These are phyloP conservation scores for Chamaetylas fuelleborni DNA, from an alignment of 2,113 vertebrate species.

Conservation along the genomic window DNA sequence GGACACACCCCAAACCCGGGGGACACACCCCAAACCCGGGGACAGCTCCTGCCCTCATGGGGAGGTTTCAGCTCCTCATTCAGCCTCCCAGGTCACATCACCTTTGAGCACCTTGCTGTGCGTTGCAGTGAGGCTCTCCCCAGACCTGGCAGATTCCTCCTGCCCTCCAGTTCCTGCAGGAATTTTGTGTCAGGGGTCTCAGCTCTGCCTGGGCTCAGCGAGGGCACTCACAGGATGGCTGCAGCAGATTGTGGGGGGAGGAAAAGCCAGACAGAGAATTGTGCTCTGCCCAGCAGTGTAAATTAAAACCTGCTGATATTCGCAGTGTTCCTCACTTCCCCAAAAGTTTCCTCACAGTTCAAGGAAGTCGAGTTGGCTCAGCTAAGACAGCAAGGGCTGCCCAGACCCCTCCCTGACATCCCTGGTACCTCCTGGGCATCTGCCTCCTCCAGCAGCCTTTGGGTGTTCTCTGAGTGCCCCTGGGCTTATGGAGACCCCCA, in stretches of 20 bases:
- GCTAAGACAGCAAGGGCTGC: not conserved
- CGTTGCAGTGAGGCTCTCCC: not conserved
- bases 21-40: not conserved
- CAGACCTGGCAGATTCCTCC: not conserved
- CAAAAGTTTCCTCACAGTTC: not conserved
- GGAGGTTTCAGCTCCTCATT: not conserved
- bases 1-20: no score
- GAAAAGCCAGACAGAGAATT: not conserved
- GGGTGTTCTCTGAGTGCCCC: not conserved
- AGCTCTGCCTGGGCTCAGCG: not conserved
- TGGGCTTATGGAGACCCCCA: not conserved
- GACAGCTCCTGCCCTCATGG: rapidly evolving
- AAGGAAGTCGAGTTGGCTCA: rapidly evolving
- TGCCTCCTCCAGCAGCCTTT: not conserved
- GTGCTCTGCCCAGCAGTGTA: not conserved
- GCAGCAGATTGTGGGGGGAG: not conserved
- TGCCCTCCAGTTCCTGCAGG: not conserved
- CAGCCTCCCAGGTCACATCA: not conserved
- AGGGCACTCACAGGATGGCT: not conserved
- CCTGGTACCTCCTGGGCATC: not conserved
- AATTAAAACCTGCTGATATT: not conserved
- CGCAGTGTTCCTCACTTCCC: not conserved
- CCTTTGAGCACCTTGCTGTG: not conserved
- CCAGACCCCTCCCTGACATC: not conserved
- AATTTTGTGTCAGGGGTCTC: not conserved